Evolutionary conservation across 64 coral and sea anemone genomes (phyloP), one percentile per base, ranked within the genome.

Genomic region (Stichodactyla helianthus): DNA sequence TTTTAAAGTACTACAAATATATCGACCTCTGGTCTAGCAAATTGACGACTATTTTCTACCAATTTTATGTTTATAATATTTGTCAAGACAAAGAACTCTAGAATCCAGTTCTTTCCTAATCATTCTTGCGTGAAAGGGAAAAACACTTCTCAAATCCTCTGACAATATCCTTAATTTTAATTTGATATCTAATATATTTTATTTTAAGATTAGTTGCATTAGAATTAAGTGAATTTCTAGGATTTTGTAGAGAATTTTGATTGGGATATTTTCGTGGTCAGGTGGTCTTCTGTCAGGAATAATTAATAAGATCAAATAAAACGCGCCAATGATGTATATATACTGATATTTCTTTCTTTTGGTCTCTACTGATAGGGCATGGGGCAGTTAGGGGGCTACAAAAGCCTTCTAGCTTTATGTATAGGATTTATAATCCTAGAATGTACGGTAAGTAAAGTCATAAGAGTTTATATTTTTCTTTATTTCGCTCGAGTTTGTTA

Each of bases 401-500:
- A 79, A 85, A 87, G 94, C 94, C 94, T 96, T 96, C 94, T 96
- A 93, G 88, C 92, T 82, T 70, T 96, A 77, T 96, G 89, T 77
- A 80, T 89, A 87, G 94, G 94, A 87, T 89, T 92, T 54, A 79
- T 89, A 61, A 88, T 92, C 86, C 94, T 96, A 90, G 94, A 87
- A 90, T 93, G 79, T 60, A 90, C 94, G 94, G 94, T 96, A 93
- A 93, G 94, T 93, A 27, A 5, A 27, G 7, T 6, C 12, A 27
- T 35, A 13, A 12, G 23, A 9, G 6, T 54, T 54, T 23, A 18
- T 51, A 82, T 82, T 18, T 4, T 20, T 26, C 1, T 77, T 64
- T 71, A n/a, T 59, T 86, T 68, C 56, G 74, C 59, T 19, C 12
- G 7, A 57, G 51, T 54, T 92, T 89, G 65, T 68, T 87, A 96